phyloP scores from a whole-genome alignment of 1,140 invertebrate genomes.

The Drosophila sproati region DNA sequence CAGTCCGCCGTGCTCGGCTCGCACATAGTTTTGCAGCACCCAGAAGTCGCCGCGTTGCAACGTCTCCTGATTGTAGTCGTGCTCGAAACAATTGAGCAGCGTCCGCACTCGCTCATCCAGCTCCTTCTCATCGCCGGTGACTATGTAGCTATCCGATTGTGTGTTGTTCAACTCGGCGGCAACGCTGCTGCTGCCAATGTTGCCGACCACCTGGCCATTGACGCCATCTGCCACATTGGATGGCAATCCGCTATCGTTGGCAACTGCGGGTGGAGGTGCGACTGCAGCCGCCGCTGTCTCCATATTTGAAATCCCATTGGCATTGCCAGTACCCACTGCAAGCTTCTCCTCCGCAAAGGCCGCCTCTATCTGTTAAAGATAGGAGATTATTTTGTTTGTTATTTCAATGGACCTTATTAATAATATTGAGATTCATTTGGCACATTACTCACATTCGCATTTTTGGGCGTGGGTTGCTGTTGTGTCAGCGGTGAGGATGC shows the following conservation, averaged over 20 bases:
- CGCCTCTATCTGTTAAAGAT: constrained; percentile 32
- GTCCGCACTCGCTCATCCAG: constrained; percentile 78
- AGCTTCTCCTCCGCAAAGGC: constrained; percentile 59
- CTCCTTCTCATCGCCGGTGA: constrained; percentile 81
- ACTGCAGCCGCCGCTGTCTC: constrained; percentile 44
- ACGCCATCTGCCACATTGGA: constrained; percentile 37
- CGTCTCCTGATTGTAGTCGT: constrained; percentile 87
- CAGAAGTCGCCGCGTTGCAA: constrained; percentile 94
- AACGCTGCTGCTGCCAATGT: constrained; percentile 51
- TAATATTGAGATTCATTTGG: no score
- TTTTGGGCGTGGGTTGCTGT: constrained; percentile 60
- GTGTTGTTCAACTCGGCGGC: constrained; percentile 65
- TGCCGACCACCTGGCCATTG: constrained; percentile 59
- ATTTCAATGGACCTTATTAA: background rate
- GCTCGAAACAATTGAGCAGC: constrained; percentile 88
- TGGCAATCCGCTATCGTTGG: constrained; percentile 50
- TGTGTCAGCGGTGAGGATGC: constrained; percentile 46
- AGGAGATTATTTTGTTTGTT: background rate
- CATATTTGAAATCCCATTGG: constrained; percentile 43
- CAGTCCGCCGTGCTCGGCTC: constrained; percentile 86
- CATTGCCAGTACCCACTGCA: constrained; percentile 35
- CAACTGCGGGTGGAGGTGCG: constrained; percentile 13
- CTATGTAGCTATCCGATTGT: constrained; percentile 70
- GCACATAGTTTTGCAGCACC: constrained; percentile 95
- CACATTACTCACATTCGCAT: constrained; percentile 48